Conservation (phyloP, 2,113 vertebrate genomes). For the Clinocottus analis region DNA sequence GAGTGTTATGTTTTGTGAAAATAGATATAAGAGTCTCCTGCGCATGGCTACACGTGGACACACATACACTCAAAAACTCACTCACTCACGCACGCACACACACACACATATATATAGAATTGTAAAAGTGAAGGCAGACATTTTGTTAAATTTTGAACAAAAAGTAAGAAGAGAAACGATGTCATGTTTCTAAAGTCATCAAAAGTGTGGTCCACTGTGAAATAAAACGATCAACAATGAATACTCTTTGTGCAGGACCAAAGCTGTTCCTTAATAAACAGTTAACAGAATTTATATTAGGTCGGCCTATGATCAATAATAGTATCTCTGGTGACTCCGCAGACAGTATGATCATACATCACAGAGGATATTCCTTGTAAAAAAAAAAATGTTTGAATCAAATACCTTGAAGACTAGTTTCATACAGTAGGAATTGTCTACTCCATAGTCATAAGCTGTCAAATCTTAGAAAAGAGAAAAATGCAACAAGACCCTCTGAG, state of each 20-base stretch:
- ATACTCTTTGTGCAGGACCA: slow-evolving; percentile 67
- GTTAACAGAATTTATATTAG: slow-evolving; percentile 79
- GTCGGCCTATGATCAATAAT: slow-evolving; percentile 78
- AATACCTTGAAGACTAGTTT: slow-evolving; percentile 80
- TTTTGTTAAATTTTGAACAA: slow-evolving; percentile 56
- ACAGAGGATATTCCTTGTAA: slow-evolving; percentile 67
- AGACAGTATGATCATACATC: slow-evolving; percentile 79
- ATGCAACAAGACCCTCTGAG: slow-evolving; percentile 80
- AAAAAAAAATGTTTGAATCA: slow-evolving; percentile 67
- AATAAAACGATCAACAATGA: slow-evolving; percentile 71
- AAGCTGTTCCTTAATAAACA: slow-evolving; percentile 74
- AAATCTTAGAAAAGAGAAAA: slow-evolving; percentile 78
- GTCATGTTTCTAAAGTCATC: slow-evolving; percentile 53
- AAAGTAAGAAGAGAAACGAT: slow-evolving; percentile 34
- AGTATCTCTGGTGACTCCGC: slow-evolving; percentile 73
- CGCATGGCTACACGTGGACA: slow-evolving; percentile 43
- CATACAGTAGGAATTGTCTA: slow-evolving; percentile 74
- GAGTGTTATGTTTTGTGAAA: slow-evolving; percentile 74
- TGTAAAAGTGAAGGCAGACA: slow-evolving; percentile 40
- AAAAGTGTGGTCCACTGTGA: slow-evolving; percentile 65
- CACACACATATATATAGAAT: slow-evolving; percentile 9
- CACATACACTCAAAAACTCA: slow-evolving; percentile 18
- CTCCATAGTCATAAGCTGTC: slow-evolving; percentile 81
- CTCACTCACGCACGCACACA: slow-evolving; percentile 22
- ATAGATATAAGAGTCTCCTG: slow-evolving; percentile 69